These are phyloP conservation scores for Leistus spinibarbis DNA, from an alignment of 2,888 invertebrate genomes.

Conservation along the genomic window DNA sequence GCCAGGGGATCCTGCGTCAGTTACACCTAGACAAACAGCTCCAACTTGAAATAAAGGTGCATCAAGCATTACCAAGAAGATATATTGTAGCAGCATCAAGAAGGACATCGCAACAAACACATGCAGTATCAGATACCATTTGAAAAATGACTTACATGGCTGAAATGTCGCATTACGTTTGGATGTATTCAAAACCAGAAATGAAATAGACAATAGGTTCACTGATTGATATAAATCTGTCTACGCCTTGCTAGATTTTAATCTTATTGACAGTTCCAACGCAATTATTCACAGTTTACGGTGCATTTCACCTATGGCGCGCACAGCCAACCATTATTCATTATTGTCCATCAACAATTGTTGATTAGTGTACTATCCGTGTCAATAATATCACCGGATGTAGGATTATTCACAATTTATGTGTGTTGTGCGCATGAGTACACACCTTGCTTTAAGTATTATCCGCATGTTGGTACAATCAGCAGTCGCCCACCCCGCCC, in stretches of 20 bases:
- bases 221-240: slow-evolving; percentile 37
- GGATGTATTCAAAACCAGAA: slow-evolving; percentile 29
- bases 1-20: background rate
- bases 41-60: background rate
- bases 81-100: background rate
- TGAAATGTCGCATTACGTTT: slow-evolving; percentile 27
- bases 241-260: slow-evolving; percentile 34
- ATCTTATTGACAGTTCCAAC: slow-evolving; percentile 31
- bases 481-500: background rate
- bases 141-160: slow-evolving; percentile 28
- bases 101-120: background rate
- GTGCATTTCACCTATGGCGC: background rate
- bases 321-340: background rate
- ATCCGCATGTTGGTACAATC: slow-evolving; percentile 1
- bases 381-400: slow-evolving; percentile 10
- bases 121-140: slow-evolving; percentile 22
- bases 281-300: slow-evolving; percentile 24
- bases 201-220: slow-evolving; percentile 31
- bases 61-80: background rate
- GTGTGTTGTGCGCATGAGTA: background rate
- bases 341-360: background rate
- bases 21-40: background rate
- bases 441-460: slow-evolving; percentile 9
- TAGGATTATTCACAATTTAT: background rate
- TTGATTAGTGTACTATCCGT: background rate